Evolutionary conservation across 2,888 invertebrate species (phyloP), one percentile per base, ranked within the genome.

Genomic region (Frankliniella fusca): DNA sequence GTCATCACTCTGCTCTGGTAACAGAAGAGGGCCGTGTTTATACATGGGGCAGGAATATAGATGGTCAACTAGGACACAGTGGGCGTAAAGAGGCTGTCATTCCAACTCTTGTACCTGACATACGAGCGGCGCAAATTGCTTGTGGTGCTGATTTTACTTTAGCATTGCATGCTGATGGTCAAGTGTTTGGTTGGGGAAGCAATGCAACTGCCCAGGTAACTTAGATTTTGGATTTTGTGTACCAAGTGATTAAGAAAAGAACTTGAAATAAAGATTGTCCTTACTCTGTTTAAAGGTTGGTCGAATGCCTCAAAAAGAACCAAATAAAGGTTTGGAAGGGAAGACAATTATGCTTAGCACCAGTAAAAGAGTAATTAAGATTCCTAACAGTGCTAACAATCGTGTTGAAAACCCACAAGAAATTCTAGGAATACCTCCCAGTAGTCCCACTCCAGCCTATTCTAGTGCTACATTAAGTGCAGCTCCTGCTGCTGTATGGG

Each of bases 11-110:
- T 70, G 93, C 93, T 76, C 88, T 95, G 81, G 87, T 95, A 81
- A 93, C 94, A 79, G 91, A 92, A 82, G 90, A 91, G 81, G 94
- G 94, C 9, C 90, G 91, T 11, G 88, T 96, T 1, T 95, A 94
- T 85, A 91, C 93, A 0, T 97, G 97, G 95, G 97, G 97, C 2
- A 92, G 95, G 84, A 97, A 96, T 88, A 91, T 95, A 84, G 97
- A 97, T 87, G 96, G 97, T 61, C 97, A 97, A 87, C 89, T 97
- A 82, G 96, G 96, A 28, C 93, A 92, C 83, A 94, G 94, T 3
- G 92, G 92, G 83, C 89, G 92, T 83, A 86, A 90, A 84, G 91
- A 92, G 85, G 88, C 92, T 7, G 84, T 86, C n/a, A 88, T 90
- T 85, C 92, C 92, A 0, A 91, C 91, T 0, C 90, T 91, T 82